Base-by-base conservation (phyloP, 2,113 vertebrate species). In the Trichechus manatus region DNA sequence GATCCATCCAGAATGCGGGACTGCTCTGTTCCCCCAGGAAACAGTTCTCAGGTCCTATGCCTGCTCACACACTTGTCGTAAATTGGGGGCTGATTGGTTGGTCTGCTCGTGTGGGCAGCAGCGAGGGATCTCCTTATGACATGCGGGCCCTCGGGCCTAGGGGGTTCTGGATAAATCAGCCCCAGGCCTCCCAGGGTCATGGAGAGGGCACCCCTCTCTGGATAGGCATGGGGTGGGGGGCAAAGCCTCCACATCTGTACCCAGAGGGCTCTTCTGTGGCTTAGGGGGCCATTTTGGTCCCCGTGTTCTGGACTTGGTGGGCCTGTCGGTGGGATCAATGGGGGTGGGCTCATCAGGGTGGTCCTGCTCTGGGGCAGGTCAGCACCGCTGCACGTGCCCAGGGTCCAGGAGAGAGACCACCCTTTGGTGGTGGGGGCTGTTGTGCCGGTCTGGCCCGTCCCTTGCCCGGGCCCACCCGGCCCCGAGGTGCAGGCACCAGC, bases 401-500 rank as follows among this genome's bases (percentile, higher is more conserved):
- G 64, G 64, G 17, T 74, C n/a, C 36, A 39, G 70, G 19, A 74
- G n/a, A 74, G n/a, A 74, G 33, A 17, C 66, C 31, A 31, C 66
- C 9, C 66, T 68, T 68, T 68, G 31, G 66, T 15, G 29, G 29
- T n/a, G 33, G 33, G 4, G n/a, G 15, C n/a, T 36, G n/a, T n/a
- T 56, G 68, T 68, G 31, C 10, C 4, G 14, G 31, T 15, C 11
- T 31, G 14, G n/a, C 7, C 2, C 70, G n/a, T 31, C 22, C 11
- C 25, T 7, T 13, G 22, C 10, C 39, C 25, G 2, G 0, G 15
- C 0, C 75, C 47, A 47, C 22, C 2, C 0, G 0, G 3, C 23
- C 27, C 63, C 1, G 56, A 68, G 86, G 47, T 15, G 10, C 66
- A 68, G 8, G 31, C 31, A n/a, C 25, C 33, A 63, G 3, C 68